Conservation (phyloP, 2,888 invertebrate genomes). For the Eledone cirrhosa region DNA sequence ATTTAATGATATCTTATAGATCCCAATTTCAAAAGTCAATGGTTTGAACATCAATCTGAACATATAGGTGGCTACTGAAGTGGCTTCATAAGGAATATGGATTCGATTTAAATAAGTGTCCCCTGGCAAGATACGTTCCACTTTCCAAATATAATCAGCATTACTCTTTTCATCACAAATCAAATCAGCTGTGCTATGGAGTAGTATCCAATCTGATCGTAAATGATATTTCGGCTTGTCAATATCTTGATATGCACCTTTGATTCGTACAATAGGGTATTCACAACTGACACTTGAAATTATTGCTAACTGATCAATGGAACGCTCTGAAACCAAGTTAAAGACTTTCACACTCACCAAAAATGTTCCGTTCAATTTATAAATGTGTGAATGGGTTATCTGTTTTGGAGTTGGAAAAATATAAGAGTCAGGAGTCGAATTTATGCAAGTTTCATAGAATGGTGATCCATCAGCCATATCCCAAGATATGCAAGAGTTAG, state of each 20-base stretch:
- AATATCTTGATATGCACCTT: slow-evolving; percentile 45
- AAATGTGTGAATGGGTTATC: slow-evolving; percentile 41
- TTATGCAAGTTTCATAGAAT: slow-evolving; percentile 35
- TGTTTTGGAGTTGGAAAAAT: slow-evolving; percentile 26
- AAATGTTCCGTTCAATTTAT: slow-evolving; percentile 41
- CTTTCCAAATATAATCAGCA: slow-evolving; percentile 43
- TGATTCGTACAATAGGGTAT: slow-evolving; percentile 46
- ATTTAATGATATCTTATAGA: slow-evolving; percentile 44
- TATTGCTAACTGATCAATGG: slow-evolving; percentile 39
- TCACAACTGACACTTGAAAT: slow-evolving; percentile 46
- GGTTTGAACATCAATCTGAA: slow-evolving; percentile 47
- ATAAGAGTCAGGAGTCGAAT: slow-evolving; percentile 30
- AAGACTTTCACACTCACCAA: slow-evolving; percentile 38
- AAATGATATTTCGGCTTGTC: slow-evolving; percentile 41
- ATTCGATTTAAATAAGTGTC: slow-evolving; percentile 42
- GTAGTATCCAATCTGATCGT: slow-evolving; percentile 42
- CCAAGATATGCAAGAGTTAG: slow-evolving; percentile 45
- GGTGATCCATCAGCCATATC: slow-evolving; percentile 44
- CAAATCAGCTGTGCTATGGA: slow-evolving; percentile 48
- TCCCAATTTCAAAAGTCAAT: slow-evolving; percentile 40
- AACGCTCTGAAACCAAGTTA: slow-evolving; percentile 43
- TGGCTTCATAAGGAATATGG: slow-evolving; percentile 36
- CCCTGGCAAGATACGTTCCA: slow-evolving; percentile 39
- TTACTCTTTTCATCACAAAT: slow-evolving; percentile 42
- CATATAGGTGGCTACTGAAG: slow-evolving; percentile 33